A percentile compares a stretch with the other conserved stretches of the same genome.
Conservation (phyloP, 2,888 invertebrate genomes). For the Conchocele bisecta region DNA sequence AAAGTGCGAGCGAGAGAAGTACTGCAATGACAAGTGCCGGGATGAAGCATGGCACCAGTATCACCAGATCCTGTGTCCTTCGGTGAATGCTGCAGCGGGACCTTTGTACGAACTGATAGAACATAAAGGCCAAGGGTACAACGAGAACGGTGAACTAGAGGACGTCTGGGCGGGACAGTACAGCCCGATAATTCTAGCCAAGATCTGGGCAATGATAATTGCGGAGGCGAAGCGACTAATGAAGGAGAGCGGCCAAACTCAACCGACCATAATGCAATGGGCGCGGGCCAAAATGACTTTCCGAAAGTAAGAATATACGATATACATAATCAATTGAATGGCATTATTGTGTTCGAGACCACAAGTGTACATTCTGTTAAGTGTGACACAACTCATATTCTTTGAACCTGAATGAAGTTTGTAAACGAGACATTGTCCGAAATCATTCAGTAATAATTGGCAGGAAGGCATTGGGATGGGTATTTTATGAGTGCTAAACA, state of each 20-base stretch:
- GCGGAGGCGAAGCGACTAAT: constrained; percentile 68
- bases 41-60: constrained; percentile 86
- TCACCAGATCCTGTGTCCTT: constrained; percentile 89
- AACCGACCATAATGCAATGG: constrained; percentile 72
- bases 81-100: constrained; percentile 57
- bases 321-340: no score
- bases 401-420: no score
- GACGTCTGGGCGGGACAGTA: constrained; percentile 72
- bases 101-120: constrained; percentile 68
- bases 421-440: no score
- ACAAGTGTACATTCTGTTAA: no score
- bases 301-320: constrained; percentile 76
- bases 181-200: constrained; percentile 71
- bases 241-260: constrained; percentile 52
- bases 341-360: no score
- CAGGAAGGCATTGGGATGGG: no score
- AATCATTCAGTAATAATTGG: no score
- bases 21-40: constrained; percentile 87
- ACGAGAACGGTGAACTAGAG: constrained; percentile 55
- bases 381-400: no score
- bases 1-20: constrained; percentile 68
- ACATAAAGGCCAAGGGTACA: constrained; percentile 61
- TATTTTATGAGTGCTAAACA: no score
- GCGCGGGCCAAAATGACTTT: constrained; percentile 74
- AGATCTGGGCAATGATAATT: constrained; percentile 74